Evolutionary conservation across 1,140 invertebrate genomes (phyloP), one percentile per base, ranked within the genome.

Genomic region (Potamilus streckersoni): DNA sequence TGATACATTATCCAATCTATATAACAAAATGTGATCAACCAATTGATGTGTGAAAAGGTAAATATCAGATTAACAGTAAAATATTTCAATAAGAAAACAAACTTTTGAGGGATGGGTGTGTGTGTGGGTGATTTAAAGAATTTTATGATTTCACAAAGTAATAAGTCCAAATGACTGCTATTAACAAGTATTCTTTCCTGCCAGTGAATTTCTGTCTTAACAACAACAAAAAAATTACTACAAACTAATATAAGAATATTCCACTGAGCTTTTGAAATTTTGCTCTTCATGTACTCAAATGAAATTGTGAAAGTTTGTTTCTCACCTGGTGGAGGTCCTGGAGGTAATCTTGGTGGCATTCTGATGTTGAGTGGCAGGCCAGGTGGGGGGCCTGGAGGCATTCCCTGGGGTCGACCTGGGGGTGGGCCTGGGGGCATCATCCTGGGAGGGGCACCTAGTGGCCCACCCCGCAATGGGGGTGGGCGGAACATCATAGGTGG

Each of bases 371-470:
- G 91, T 31, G 92, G 92, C 68, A 92, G 82, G 69, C 91, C 91
- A 57, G 92, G 91, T 27, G 92, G 92, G 56, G 91, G 91, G 23
- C 90, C 89, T 59, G 91, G 90, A 11, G 97, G 97, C 19, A 97
- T 94, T 65, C 96, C 97, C 8, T 96, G 95, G 13, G 96, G 94
- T 84, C 93, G 92, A 4, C 93, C 93, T 19, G 92, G 93, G 1
- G 93, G 93, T 75, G 93, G 89, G 59, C 92, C 86, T 59, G 89
- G 88, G n/a, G 88, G 91, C 91, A 93, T 61, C 92, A 90, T 80
- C 57, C 90, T 84, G 38, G 93, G 90, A 1, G 93, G 88, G n/a
- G 85, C 81, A 63, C 86, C 88, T 38, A 86, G 81, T 12, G 84
- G 85, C 23, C 80, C 83, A 49, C 83, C 82, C 38, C 85, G 78